A percentile compares a stretch with the other conserved stretches of the same genome.
Conservation (phyloP, 2,888 invertebrate genomes). For the Hetaerina titia region DNA sequence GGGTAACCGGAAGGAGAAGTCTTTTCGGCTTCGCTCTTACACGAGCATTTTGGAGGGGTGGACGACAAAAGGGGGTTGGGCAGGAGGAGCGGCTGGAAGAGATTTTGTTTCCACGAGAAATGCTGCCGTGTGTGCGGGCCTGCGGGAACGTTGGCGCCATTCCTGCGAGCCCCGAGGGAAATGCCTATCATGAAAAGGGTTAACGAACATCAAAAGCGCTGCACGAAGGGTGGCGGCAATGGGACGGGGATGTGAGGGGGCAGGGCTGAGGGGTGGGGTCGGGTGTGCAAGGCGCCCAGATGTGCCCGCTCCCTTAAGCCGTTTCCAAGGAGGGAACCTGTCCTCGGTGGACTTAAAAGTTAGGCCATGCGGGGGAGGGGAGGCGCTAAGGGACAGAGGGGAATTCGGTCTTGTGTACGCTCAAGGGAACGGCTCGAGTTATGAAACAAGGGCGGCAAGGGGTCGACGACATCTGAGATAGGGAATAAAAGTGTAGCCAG, state of each 20-base stretch:
- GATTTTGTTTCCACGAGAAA: not conserved
- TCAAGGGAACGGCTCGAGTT: not conserved
- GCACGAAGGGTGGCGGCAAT: not conserved
- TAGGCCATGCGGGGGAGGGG: not conserved
- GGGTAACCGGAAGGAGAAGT: not conserved
- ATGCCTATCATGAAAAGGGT: conserved; percentile 54
- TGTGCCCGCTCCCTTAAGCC: conserved; percentile 29
- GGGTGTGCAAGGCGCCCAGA: not conserved
- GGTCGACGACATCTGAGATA: not conserved
- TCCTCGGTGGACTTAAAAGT: conserved; percentile 21
- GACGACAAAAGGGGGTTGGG: not conserved
- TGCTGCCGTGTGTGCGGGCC: not conserved
- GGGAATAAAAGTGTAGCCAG: not conserved
- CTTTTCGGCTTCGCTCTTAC: not conserved
- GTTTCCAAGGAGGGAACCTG: not conserved
- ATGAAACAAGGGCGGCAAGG: not conserved
- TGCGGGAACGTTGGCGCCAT: not conserved
- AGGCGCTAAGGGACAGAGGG: not conserved
- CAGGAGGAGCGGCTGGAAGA: not conserved
- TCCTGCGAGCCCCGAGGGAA: conserved; percentile 42
- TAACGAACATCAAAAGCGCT: conserved; percentile 59
- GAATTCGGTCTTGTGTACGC: not conserved
- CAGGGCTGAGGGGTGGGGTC: not conserved
- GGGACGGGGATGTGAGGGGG: not conserved
- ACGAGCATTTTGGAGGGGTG: not conserved